These are phyloP conservation scores for Pseudomyrmex pallidus DNA, from an alignment of 1,140 invertebrate genomes.

Conservation along the genomic window DNA sequence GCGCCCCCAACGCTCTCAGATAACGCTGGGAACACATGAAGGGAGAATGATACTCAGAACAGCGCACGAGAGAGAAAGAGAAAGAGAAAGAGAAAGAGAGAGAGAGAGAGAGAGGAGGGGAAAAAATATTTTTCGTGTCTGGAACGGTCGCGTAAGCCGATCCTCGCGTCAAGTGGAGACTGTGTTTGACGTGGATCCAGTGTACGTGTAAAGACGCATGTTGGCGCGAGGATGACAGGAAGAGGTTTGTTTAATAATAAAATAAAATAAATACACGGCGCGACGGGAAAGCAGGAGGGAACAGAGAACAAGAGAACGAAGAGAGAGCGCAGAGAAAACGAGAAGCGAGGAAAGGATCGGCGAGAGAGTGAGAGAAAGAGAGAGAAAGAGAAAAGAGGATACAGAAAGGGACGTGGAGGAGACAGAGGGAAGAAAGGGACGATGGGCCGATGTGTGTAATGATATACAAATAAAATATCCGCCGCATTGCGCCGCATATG, in stretches of 20 bases:
- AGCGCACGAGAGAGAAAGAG: too few relatives aligned
- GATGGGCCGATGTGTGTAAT: constrained; percentile 65
- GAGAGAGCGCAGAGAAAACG: constrained; percentile 46
- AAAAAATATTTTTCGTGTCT: constrained; percentile 63
- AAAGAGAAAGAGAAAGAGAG: background rate
- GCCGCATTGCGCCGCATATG: constrained; percentile 60
- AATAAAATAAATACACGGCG: constrained; percentile 82
- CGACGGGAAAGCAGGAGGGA: constrained; percentile 28
- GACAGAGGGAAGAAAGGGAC: constrained; percentile 52
- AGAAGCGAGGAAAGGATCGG: background rate
- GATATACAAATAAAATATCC: constrained; percentile 74
- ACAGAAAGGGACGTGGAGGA: constrained; percentile 21
- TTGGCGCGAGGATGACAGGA: constrained; percentile 56
- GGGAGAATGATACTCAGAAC: constrained; percentile 35
- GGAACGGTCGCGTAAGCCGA: constrained; percentile 58
- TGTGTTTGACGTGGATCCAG: constrained; percentile 58
- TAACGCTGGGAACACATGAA: constrained; percentile 38
- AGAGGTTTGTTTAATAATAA: constrained; percentile 77
- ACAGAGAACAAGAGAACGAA: constrained; percentile 40
- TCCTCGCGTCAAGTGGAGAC: constrained; percentile 56
- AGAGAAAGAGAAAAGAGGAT: constrained; percentile 65
- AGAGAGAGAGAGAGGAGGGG: constrained; percentile 47
- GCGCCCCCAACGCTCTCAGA: constrained; percentile 43
- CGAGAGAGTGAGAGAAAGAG: constrained; percentile 44
- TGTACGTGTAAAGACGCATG: constrained; percentile 53